Base-by-base conservation (phyloP, 2,888 invertebrate genomes). In the Diarsia rubi region DNA sequence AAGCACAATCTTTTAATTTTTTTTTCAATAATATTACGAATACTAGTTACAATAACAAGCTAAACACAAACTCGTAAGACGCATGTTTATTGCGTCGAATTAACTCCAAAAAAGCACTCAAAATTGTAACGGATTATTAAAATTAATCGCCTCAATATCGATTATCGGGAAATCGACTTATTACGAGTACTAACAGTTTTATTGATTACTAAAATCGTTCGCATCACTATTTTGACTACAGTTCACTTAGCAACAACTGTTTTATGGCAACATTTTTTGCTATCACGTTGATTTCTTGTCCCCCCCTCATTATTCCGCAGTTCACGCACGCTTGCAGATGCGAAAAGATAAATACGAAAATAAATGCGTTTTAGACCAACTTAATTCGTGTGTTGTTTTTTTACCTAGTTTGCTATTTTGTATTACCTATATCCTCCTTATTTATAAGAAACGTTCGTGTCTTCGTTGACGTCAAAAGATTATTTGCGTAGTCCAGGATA, bases 291-390 rank as follows among this genome's bases (percentile, higher is more conserved):
- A 31, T 8, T 69, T 64, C 31, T 54, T 52, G 60, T 75, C 52
- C 27, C n/a, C 52, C 27, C n/a, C n/a, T 37, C 54, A 69, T 78
- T 64, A 60, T 78, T 72, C 62, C 19, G 44, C 31, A 21, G 27
- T 67, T 74, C 64, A 82, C 59, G 74, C 78, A 60, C n/a, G 63
- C 47, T 66, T 68, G 59, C 59, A 47, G 52, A 42, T 60, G 54
- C 12, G 52, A 54, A 45, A 49, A 31, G 31, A 31, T 31, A 31
- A 31, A 31, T 31, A 31, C 31, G 4, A 31, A 31, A 31, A 31
- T 37, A 70, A 71, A 73, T 47, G 21, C 42, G 9, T 24, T 78
- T 44, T 49, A 37, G 11, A 69, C 45, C 62, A 54, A 54, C 47
- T 66, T 70, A 11, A 49, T 54, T 77, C 24, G 21, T 54, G 24